phyloP scores from a whole-genome alignment of 2,888 invertebrate species.

The Boloria euphrosyne region DNA sequence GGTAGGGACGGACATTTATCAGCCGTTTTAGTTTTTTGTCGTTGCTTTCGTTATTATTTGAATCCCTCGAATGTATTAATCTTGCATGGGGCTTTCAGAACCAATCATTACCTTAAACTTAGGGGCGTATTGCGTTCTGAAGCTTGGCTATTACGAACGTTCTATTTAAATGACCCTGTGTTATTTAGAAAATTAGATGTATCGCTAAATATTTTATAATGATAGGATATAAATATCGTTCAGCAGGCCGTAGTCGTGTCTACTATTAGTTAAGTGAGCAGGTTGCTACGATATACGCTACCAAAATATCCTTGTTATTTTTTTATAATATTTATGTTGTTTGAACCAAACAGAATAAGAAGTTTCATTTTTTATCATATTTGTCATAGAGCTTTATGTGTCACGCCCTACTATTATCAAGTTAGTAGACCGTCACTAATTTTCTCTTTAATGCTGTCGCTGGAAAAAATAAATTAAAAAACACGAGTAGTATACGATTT shows the following conservation, averaged over 20 bases:
- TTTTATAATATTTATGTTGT: conserved; percentile 56
- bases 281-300: conserved; percentile 53
- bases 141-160: conserved; percentile 78
- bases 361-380: conserved; percentile 50
- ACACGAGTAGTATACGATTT: conserved; percentile 9
- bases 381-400: conserved; percentile 48
- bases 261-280: conserved; percentile 52
- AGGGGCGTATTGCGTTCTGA: conserved; percentile 78
- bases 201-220: conserved; percentile 83
- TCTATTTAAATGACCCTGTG: conserved; percentile 77
- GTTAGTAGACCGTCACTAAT: conserved; percentile 48
- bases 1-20: conserved; percentile 76
- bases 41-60: conserved; percentile 73
- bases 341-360: background rate
- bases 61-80: conserved; percentile 79
- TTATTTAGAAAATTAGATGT: conserved; percentile 78
- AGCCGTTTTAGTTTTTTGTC: conserved; percentile 77
- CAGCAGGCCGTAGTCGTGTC: conserved; percentile 26
- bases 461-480: conserved; percentile 13
- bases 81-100: conserved; percentile 72
- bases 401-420: conserved; percentile 60
- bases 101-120: conserved; percentile 79
- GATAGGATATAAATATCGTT: conserved; percentile 49
- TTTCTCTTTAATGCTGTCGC: conserved; percentile 17
- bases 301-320: conserved; percentile 35